Base-by-base conservation (phyloP, 2,113 vertebrate species). In the Mixornis gularis region DNA sequence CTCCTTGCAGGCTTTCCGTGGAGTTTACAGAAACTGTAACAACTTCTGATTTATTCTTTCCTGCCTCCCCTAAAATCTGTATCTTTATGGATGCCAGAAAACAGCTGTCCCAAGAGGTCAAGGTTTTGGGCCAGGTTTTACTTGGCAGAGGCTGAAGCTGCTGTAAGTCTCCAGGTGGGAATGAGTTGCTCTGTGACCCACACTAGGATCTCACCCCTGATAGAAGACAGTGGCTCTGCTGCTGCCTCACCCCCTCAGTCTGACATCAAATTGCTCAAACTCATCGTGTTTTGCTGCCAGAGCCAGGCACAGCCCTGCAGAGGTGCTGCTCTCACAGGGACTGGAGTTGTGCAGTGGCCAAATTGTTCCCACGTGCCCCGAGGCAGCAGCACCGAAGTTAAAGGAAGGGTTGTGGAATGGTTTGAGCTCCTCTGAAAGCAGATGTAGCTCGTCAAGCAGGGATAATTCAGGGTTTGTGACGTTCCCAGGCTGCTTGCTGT, bases 21-120 rank as follows among this genome's bases (percentile, higher is more conserved):
- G 92, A 85, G 66, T 65, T 86, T 85, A 85, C 78, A 94, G 89
- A 93, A 93, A 94, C 82, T 52, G 24, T 49, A 56, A 74, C 73
- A 49, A 87, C 63, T 92, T 73, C 60, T 85, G 43, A 94, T 96
- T 92, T 91, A 96, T 94, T 90, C 82, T 53, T 97, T 96, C 93
- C 93, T 96, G 91, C 66, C 65, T 93, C 87, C 85, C 58, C 82
- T 65, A 38, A 92, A 80, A 40, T 63, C 89, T 73, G 51, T 21
- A 15, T 78, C 87, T 92, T 89, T 85, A 80, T 34, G 73, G 73
- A 30, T 68, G 52, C 36, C 77, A 90, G 71, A 76, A 17, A 72
- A 53, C 82, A 87, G 26, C 30, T 4, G 12, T 69, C 12, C 62
- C 30, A 43, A 12, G 17, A 38, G n/a, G 36, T 30, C 52, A 71